These are phyloP conservation scores for Mola mola DNA, from an alignment of 2,113 vertebrate species.

Conservation along the genomic window DNA sequence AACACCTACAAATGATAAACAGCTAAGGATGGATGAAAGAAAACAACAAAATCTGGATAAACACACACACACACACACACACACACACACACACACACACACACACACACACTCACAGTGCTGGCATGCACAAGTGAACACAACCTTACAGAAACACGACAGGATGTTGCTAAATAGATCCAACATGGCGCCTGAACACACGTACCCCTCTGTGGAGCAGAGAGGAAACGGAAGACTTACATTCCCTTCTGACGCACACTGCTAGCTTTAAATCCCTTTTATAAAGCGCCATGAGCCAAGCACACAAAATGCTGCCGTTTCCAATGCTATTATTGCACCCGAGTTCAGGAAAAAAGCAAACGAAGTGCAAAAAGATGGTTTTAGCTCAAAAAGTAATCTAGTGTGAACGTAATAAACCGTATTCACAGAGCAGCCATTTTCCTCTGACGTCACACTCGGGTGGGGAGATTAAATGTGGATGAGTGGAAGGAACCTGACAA, in stretches of 20 bases:
- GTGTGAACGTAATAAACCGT: conserved; percentile 20
- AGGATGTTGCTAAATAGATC: background rate
- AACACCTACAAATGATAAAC: conserved; percentile 16
- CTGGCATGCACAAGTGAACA: no score
- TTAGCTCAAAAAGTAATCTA: conserved; percentile 35
- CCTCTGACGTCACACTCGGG: no score
- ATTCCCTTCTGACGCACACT: conserved; percentile 18
- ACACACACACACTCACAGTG: conserved; percentile 6
- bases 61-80: conserved; percentile 19
- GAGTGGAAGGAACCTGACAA: no score
- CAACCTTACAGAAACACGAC: background rate
- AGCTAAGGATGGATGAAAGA: background rate
- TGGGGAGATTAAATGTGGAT: no score
- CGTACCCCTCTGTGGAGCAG: background rate
- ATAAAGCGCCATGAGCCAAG: conserved; percentile 1
- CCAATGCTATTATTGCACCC: conserved; percentile 70
- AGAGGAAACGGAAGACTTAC: conserved; percentile 7
- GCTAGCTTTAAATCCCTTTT: conserved; percentile 57
- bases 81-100: conserved; percentile 12
- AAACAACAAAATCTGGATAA: background rate
- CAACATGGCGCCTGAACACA: background rate
- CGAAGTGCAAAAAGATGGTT: conserved; percentile 20
- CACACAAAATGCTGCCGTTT: conserved; percentile 22
- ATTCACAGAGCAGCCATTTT: no score
- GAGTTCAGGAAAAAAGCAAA: conserved; percentile 35